Evolutionary conservation across 2,113 vertebrate species (phyloP).

Genomic region (Narcine bancroftii): DNA sequence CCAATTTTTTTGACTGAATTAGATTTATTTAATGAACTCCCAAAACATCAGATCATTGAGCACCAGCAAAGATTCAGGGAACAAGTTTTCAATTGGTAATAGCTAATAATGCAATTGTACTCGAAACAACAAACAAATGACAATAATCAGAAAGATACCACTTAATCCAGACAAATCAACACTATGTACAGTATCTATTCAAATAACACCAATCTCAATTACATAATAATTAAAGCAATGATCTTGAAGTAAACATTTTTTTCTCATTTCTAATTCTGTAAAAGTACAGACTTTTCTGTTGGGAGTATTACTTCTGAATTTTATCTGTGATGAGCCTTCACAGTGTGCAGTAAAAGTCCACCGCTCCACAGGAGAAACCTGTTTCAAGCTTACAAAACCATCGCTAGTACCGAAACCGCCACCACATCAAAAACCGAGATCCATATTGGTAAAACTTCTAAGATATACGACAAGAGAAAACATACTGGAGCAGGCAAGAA

Average conservation of each 20-base stretch:
- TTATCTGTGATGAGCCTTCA: neutral
- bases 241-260: neutral
- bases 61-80: neutral
- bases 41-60: neutral
- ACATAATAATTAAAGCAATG: neutral
- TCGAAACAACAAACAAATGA: neutral
- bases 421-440: too few species aligned
- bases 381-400: neutral
- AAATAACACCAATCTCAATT: too few species aligned
- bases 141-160: neutral
- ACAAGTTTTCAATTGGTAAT: neutral
- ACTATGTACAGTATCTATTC: neutral
- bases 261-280: neutral
- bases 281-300: neutral
- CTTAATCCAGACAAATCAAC: neutral
- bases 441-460: too few species aligned
- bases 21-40: neutral
- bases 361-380: neutral
- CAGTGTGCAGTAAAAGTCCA: neutral
- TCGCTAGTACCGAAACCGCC: too few species aligned
- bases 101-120: neutral
- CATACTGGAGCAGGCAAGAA: too few species aligned
- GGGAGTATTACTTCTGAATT: neutral
- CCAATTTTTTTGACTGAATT: neutral
- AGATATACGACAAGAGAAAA: too few species aligned